Conservation (phyloP, 2,797 vertebrate species). For the Alcedo atthis region DNA sequence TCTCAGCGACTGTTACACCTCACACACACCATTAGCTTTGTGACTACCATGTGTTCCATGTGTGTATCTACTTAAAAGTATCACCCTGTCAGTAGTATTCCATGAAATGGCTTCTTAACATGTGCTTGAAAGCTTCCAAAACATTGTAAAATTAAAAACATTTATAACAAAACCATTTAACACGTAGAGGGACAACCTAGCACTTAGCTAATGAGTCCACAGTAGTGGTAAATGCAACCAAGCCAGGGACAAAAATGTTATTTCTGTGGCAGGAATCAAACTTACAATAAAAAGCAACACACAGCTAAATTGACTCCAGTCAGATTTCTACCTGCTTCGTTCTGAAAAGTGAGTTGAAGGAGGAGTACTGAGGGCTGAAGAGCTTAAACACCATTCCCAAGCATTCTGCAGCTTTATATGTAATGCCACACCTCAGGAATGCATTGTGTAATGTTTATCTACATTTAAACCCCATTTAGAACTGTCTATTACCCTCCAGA, state of each 20-base stretch:
- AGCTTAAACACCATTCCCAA: constrained; percentile 16
- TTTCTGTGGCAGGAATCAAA: neutral
- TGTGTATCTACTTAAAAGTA: neutral
- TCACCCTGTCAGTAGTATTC: neutral
- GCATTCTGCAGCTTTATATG: neutral
- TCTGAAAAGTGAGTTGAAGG: neutral
- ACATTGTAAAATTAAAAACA: neutral
- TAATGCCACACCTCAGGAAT: neutral
- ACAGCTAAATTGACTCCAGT: neutral
- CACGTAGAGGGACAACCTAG: neutral
- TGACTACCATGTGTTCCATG: neutral
- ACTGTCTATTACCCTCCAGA: constrained; percentile 10
- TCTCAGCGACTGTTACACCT: neutral
- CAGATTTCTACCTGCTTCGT: neutral
- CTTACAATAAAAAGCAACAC: neutral
- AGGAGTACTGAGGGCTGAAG: neutral
- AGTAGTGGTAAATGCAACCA: neutral
- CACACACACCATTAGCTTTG: neutral
- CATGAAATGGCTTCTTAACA: neutral
- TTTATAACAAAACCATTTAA: neutral
- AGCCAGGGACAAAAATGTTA: neutral
- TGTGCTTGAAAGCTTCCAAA: neutral
- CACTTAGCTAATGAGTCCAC: neutral
- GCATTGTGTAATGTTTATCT: constrained; percentile 25
- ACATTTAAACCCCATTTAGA: constrained; percentile 35